Evolutionary conservation across 2,113 vertebrate species (phyloP).

Genomic region (Sorex araneus): DNA sequence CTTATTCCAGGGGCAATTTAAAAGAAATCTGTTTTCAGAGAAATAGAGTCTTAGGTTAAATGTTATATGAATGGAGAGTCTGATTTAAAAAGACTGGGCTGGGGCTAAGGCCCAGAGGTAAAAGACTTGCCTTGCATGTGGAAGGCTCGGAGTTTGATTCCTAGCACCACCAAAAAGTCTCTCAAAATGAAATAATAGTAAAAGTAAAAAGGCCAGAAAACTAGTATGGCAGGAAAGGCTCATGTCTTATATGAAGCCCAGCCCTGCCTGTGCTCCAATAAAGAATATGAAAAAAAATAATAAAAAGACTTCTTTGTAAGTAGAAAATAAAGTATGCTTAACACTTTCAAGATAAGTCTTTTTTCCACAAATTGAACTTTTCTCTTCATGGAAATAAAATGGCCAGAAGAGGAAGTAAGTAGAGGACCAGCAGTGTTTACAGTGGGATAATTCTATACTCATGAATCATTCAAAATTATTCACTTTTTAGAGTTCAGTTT

Average conservation of each 20-base stretch:
- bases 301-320: too few species aligned
- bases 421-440: neutral
- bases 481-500: neutral
- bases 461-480: neutral
- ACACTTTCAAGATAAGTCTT: constrained; percentile 56
- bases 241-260: too few species aligned
- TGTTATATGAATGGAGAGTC: neutral
- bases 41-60: neutral
- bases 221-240: too few species aligned
- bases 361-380: neutral
- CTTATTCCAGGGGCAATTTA: neutral
- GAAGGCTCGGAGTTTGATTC: too few species aligned
- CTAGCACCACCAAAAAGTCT: too few species aligned
- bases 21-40: constrained; percentile 27
- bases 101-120: too few species aligned
- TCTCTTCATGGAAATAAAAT: constrained; percentile 25
- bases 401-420: neutral
- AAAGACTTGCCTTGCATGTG: too few species aligned
- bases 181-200: too few species aligned
- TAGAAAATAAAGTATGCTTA: neutral
- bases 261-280: too few species aligned
- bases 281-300: too few species aligned
- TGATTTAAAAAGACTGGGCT: neutral
- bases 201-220: too few species aligned
- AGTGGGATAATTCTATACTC: too few species aligned